Evolutionary conservation across 1,140 invertebrate genomes (phyloP), one percentile per base, ranked within the genome.

Genomic region (Formica exsecta): DNA sequence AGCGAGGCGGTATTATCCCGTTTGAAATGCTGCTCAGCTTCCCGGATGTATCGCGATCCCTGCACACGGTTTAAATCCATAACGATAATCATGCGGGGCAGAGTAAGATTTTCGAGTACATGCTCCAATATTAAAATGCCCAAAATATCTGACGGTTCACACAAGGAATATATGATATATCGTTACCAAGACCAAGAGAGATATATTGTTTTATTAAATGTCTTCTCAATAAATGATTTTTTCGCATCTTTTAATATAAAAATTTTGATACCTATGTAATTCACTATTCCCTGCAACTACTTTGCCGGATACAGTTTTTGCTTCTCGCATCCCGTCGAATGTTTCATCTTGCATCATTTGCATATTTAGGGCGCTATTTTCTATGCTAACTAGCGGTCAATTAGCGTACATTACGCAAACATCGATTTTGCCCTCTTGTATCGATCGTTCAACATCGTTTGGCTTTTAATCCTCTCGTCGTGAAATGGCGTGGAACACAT

Each of bases 21-120:
- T 83, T 74, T 83, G 79, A 83, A 83, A 83, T 74, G 68, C 68
- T 51, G 38, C 36, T 44, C 51, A 80, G 64, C 48, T 77, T 48
- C 25, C 38, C 29, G 76, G 64, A 57, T 44, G 76, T 44, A 36
- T 41, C n/a, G 64, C 64, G 54, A 83, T 61, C 51, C 22, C 25
- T 11, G 5, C 3, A 5, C 22, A 11, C 48, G 19, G 25, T 73
- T 61, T 36, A 81, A 71, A 73, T 73, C 51, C 68, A 32, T 32
- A 36, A n/a, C 4, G 54, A 19, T 44, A 19, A 32, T 44, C 54
- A 36, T 25, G 68, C 25, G 66, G 48, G 3, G 3, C 22, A 3
- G 29, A 79, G n/a, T 51, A 19, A 79, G 25, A 9, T 64, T 11
- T 13, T 25, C 32, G 22, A 38, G 22, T 61, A 22, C 2, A 19